A percentile compares a stretch with the other conserved stretches of the same genome.
Evolutionary conservation across 2,113 vertebrate genomes (phyloP).

Genomic region (Podilymbus podiceps): DNA sequence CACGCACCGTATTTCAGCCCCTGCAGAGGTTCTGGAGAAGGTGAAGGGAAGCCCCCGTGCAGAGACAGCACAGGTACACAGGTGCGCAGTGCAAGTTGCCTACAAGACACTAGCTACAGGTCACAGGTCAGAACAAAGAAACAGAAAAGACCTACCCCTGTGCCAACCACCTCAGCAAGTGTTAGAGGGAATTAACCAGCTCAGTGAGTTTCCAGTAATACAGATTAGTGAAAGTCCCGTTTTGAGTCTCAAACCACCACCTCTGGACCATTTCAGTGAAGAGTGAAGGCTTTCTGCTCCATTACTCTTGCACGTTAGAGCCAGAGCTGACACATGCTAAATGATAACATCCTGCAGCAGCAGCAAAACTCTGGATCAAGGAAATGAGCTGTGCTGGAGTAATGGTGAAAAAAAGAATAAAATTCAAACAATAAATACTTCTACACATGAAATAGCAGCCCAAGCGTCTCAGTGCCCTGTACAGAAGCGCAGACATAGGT

Average conservation of each 20-base stretch:
- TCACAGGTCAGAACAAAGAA: not conserved
- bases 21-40: not conserved
- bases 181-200: not conserved
- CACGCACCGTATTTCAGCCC: not conserved
- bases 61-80: not conserved
- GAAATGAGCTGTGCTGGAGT: not conserved
- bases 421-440: not conserved
- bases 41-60: not conserved
- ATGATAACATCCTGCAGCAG: not conserved
- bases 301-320: not conserved
- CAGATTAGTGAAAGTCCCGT: not conserved
- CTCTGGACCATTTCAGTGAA: not conserved
- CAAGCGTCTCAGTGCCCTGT: not conserved
- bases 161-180: not conserved
- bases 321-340: not conserved
- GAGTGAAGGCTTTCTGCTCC: not conserved
- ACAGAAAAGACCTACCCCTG: not conserved
- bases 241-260: not conserved
- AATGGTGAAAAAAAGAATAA: not conserved
- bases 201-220: not conserved
- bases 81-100: not conserved
- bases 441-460: not conserved
- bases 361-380: not conserved
- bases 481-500: not conserved
- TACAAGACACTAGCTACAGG: not conserved